These are phyloP conservation scores for Temnopleurus reevesii DNA, from an alignment of 53 echinoderm and acorn worm species.

Conservation along the genomic window DNA sequence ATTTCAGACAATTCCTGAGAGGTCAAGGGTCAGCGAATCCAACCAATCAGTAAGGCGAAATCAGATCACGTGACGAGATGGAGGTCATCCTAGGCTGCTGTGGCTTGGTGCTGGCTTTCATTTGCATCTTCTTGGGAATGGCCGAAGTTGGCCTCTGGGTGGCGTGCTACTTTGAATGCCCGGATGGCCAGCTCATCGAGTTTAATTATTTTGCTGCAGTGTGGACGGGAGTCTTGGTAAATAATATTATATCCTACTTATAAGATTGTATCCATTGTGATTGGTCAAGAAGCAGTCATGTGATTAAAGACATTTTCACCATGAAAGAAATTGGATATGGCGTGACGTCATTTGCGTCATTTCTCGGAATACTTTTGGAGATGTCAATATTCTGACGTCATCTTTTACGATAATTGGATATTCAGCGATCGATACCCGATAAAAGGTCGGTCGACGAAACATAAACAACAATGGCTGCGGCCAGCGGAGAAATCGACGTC, in stretches of 20 bases:
- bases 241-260: background rate
- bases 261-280: background rate
- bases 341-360: too few relatives aligned
- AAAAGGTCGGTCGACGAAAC: too few relatives aligned
- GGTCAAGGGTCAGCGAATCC: background rate
- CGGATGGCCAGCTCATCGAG: conserved; percentile 12
- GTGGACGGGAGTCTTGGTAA: conserved; percentile 48
- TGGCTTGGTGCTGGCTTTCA: conserved; percentile 5
- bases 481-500: too few relatives aligned
- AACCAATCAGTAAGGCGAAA: background rate
- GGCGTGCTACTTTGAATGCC: conserved; percentile 46
- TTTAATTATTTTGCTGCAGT: conserved; percentile 45
- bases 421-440: background rate
- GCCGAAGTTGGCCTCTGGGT: conserved; percentile 40
- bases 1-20: background rate
- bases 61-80: background rate
- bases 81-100: conserved; percentile 2
- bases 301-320: too few relatives aligned
- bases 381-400: too few relatives aligned
- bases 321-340: too few relatives aligned
- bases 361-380: too few relatives aligned
- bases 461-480: too few relatives aligned
- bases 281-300: too few relatives aligned
- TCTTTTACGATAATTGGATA: too few relatives aligned
- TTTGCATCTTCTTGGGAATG: conserved; percentile 24